These are phyloP conservation scores for Harpagoxenus sublaevis DNA, from an alignment of 2,888 invertebrate species.

Conservation along the genomic window DNA sequence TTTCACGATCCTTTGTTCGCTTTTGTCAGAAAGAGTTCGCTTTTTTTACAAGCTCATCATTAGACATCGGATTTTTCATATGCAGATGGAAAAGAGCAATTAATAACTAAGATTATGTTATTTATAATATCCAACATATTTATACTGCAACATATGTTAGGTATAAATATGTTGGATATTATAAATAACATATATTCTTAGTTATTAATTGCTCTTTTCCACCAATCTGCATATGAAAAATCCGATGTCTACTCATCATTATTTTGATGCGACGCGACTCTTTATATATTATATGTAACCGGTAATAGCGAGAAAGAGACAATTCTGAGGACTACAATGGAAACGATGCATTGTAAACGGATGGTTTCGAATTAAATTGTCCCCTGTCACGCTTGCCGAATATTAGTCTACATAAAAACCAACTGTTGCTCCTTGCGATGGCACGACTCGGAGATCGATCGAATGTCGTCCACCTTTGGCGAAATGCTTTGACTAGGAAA, in stretches of 20 bases:
- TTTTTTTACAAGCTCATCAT: no score
- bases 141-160: no score
- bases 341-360: conserved; percentile 55
- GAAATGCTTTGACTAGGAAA: conserved; percentile 36
- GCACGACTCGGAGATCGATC: conserved; percentile 72
- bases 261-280: neutral
- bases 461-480: conserved; percentile 70
- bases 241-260: neutral
- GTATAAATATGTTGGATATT: no score
- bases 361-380: conserved; percentile 74
- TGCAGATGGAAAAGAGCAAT: no score
- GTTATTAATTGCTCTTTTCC: no score
- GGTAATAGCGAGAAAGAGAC: conserved; percentile 36
- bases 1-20: neutral
- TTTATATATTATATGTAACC: neutral
- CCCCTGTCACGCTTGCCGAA: conserved; percentile 76
- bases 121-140: no score
- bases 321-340: conserved; percentile 44
- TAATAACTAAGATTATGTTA: no score
- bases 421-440: conserved; percentile 79
- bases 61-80: no score
- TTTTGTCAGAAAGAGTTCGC: neutral
- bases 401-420: conserved; percentile 82
- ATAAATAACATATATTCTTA: no score
- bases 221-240: no score